Evolutionary conservation across 2,888 invertebrate species (phyloP).

Genomic region (Spicauda simplicius): DNA sequence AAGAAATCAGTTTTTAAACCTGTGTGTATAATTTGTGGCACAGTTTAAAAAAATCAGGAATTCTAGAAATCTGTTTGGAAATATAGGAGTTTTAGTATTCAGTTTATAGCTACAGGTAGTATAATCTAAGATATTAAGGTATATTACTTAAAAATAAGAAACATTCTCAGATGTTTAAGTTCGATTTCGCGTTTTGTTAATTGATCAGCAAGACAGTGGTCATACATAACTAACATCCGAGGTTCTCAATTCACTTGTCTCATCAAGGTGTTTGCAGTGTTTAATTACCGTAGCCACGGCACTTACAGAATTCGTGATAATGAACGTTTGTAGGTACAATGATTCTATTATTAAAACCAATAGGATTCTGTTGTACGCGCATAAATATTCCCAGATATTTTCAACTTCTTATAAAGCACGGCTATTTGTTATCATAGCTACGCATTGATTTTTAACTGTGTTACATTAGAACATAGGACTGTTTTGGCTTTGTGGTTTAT

Average conservation of each 20-base stretch:
- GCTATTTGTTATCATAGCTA: neutral
- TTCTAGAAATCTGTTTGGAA: no score
- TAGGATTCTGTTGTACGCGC: neutral
- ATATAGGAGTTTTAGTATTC: no score
- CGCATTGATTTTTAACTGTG: neutral
- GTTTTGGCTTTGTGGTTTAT: neutral
- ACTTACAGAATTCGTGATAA: slow-evolving; percentile 4
- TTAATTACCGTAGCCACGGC: slow-evolving; percentile 11
- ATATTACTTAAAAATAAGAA: no score
- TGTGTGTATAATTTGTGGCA: no score
- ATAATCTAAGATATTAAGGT: no score
- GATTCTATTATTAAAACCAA: neutral
- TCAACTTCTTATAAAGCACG: neutral
- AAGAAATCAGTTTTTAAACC: neutral
- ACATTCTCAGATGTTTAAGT: no score
- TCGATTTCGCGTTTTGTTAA: no score
- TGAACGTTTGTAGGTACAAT: neutral
- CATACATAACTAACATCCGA: no score
- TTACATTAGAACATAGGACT: neutral
- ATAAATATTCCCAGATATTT: neutral
- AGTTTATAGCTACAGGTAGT: no score
- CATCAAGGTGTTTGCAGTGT: neutral
- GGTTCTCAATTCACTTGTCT: neutral
- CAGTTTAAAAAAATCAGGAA: no score
- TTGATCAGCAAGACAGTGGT: no score